phyloP scores from a whole-genome alignment of 2,797 vertebrate species.

The Cottoperca gobio region DNA sequence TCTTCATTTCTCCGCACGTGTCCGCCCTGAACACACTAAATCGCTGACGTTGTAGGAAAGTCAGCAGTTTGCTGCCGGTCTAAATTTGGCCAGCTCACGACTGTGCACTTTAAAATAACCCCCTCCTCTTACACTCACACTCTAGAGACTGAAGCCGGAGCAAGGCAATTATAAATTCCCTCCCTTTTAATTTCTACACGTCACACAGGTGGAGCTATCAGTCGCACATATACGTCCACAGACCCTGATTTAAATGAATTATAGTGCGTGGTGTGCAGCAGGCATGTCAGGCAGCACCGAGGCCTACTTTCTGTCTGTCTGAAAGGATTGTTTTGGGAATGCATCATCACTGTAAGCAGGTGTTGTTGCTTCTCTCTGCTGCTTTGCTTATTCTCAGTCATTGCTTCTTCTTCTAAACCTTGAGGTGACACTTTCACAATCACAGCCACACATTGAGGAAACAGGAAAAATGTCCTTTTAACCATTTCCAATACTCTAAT shows the following conservation, averaged over 20 bases:
- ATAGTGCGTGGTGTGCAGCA: slow-evolving; percentile 15
- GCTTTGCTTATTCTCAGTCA: slow-evolving; percentile 63
- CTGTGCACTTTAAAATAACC: slow-evolving; percentile 58
- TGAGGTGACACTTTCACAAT: slow-evolving; percentile 26
- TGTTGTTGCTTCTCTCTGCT: slow-evolving; percentile 65
- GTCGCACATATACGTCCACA: slow-evolving; percentile 9
- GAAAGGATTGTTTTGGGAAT: slow-evolving; percentile 41
- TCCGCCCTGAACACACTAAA: slow-evolving; percentile 61
- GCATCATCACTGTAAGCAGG: slow-evolving; percentile 70
- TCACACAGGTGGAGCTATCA: slow-evolving; percentile 36
- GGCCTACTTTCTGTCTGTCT: slow-evolving; percentile 46
- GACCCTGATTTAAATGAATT: slow-evolving; percentile 18
- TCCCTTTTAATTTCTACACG: slow-evolving; percentile 31
- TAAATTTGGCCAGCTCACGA: slow-evolving; percentile 76
- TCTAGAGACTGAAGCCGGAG: slow-evolving; percentile 33
- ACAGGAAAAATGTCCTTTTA: slow-evolving; percentile 22
- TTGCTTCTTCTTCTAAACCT: slow-evolving; percentile 50
- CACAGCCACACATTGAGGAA: slow-evolving; percentile 11
- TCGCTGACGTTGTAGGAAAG: slow-evolving; percentile 70
- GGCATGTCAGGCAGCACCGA: slow-evolving; percentile 11
- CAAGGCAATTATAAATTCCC: slow-evolving; percentile 62
- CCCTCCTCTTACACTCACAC: slow-evolving; percentile 12
- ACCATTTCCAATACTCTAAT: slow-evolving; percentile 31
- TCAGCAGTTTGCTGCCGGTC: slow-evolving; percentile 74
- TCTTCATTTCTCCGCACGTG: slow-evolving; percentile 43